Evolutionary conservation across 2,888 invertebrate species (phyloP), one percentile per base, ranked within the genome.

Genomic region (Xestia rhomboidea): DNA sequence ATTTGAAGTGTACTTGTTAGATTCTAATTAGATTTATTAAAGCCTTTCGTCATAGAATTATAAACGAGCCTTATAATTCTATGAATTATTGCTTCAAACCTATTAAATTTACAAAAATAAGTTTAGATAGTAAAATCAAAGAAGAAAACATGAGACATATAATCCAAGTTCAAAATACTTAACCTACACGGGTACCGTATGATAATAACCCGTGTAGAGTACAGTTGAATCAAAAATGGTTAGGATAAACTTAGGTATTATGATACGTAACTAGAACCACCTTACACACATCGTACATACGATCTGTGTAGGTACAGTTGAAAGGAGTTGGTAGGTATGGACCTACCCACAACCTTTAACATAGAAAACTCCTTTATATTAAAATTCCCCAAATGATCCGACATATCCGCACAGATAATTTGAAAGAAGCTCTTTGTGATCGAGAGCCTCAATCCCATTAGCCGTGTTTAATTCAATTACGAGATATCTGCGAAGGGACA

Each of bases 401-500:
- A 82, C 64, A 81, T 68, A 81, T 78, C 49, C 57, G 49, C 30
- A 64, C 54, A 38, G 70, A 82, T 74, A 76, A 77, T 70, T 79
- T 73, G 44, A 67, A 78, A 81, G 83, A 73, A 83, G 68, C 44
- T 77, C 51, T 83, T 83, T 75, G 80, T 83, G 38, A 76, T 57
- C 75, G 71, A 60, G 70, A 66, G 38, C 69, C 72, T 80, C 71
- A 60, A 82, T 77, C 63, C 79, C 68, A 85, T 82, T 85, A 85
- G 68, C 68, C 76, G 38, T 76, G 41, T 80, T 80, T 77, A 85
- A 83, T 85, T 77, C 79, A 82, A 82, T 74, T 76, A 80, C 51
- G 49, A 80, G 68, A 38, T 75, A 62, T 78, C 49, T 73, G 54
- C 2, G 64, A 49, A 71, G 49, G 69, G 69, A 70, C 64, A 38